Base-by-base conservation (phyloP, 2,888 invertebrate species). In the Tipula unca region DNA sequence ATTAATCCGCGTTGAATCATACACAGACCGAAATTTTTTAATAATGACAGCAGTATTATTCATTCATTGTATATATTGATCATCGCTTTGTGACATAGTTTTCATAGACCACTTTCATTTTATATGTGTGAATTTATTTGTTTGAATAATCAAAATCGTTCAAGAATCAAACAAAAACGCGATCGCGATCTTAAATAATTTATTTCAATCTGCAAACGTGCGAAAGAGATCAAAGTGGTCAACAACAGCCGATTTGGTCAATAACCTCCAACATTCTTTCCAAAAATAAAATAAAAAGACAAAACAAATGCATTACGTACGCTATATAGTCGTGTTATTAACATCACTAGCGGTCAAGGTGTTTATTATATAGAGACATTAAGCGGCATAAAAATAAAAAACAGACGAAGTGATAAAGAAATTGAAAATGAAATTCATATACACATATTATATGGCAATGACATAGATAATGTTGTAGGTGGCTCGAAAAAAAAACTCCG, bases 51-150 rank as follows among this genome's bases (percentile, higher is more conserved):
- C n/a, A 6, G 35, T 42, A 42, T 48, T 48, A 6, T 13, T 48
- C 13, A 48, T 48, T 39, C 48, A 48, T 17, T 17, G 17, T 48
- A 48, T 48, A 10, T 69, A 69, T 69, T 25, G 20, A 69, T 69
- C 69, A 69, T 54, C 48, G 48, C 48, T 4, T 20, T 20, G 69
- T 69, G 69, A 25, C 69, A 69, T 69, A 69, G 25, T 69, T 69
- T 48, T 69, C n/a, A n/a, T 69, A 69, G 69, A 69, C 69, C 69
- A 69, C 69, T 69, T 69, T 69, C 69, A 69, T 69, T 69, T 69
- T 48, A 17, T 48, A 48, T 69, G 69, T 69, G 14, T 69, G 25
- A 8, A 25, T 69, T n/a, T 48, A 17, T n/a, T 14, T 48, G 6
- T 48, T 48, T 48, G 17, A 48, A 48, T 17, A 17, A 48, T 48